Evolutionary conservation across 1,140 invertebrate species (phyloP), one percentile per base, ranked within the genome.

Genomic region (Saccostrea echinata): DNA sequence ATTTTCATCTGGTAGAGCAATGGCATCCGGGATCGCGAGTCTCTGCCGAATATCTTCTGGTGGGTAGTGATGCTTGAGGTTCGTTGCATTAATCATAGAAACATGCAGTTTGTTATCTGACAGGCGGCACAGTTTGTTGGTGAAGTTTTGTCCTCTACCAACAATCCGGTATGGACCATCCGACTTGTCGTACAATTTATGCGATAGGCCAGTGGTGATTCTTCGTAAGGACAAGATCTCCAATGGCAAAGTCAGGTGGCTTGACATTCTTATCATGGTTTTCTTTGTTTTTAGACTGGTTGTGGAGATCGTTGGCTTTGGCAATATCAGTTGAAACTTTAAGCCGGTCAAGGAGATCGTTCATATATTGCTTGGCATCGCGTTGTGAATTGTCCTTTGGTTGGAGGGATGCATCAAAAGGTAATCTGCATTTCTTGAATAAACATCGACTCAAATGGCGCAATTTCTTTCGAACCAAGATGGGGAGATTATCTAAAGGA

Each of bases 341-440:
- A 1, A 90, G n/a, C 24, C 83, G 85, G 1, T 61, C 64, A 8
- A 87, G 24, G 35, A 90, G 55, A 51, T 88, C 57, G 18, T 61
- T 27, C 9, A 90, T 57, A 76, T 89, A 88, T 1, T 83, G 13
- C 76, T 71, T 86, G 6, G 51, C 82, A 52, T 88, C 83, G 84
- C 27, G 61, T 16, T 30, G 27, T 4, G 88, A 35, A 27, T 30
- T 76, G n/a, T 84, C 2, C 35, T 43, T 43, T 43, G 35, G 35
- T 43, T 43, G 35, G 35, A 43, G 35, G 35, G 35, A 43, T 43
- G 35, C 55, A 87, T 90, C 90, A 89, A 86, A 87, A 18, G 90
- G 90, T 12, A 90, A 35, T 3, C n/a, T 35, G 71, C 90, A 90
- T 90, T 84, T 90, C 85, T 27, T 87, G 21, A 3, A 85, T 87